phyloP scores from a whole-genome alignment of 2,888 invertebrate genomes.

The Bombyx huttoni region DNA sequence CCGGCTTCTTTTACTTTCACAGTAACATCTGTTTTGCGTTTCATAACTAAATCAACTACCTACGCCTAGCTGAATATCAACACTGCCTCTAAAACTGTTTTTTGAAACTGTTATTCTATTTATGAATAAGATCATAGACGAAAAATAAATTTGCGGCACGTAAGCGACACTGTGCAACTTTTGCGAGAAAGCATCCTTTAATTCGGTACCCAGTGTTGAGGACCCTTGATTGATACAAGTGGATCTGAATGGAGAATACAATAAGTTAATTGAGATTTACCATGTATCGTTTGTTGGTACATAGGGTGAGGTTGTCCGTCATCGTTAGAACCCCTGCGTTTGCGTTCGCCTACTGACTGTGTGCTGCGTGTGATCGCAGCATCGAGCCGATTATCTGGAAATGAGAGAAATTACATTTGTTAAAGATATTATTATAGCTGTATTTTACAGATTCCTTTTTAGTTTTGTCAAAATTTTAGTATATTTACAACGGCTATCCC shows the following conservation, averaged over 20 bases:
- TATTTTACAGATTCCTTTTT: too few species aligned
- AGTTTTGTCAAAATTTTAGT: too few species aligned
- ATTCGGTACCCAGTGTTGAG: background rate
- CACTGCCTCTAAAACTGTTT: too few species aligned
- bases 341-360: slow-evolving; percentile 58
- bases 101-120: too few species aligned
- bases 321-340: slow-evolving; percentile 48
- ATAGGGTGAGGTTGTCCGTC: slow-evolving; percentile 47
- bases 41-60: too few species aligned
- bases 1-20: too few species aligned
- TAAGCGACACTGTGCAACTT: background rate
- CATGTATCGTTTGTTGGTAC: slow-evolving; percentile 68
- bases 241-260: background rate
- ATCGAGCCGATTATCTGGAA: slow-evolving; percentile 55
- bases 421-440: too few species aligned
- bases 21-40: too few species aligned
- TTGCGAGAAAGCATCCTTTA: background rate
- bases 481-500: too few species aligned
- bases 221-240: background rate
- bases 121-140: too few species aligned
- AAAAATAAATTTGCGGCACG: background rate
- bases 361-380: slow-evolving; percentile 57
- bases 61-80: too few species aligned
- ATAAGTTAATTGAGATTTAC: slow-evolving; percentile 19
- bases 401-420: background rate